Conservation (phyloP, 2,888 invertebrate genomes). For the Lottia scabra region DNA sequence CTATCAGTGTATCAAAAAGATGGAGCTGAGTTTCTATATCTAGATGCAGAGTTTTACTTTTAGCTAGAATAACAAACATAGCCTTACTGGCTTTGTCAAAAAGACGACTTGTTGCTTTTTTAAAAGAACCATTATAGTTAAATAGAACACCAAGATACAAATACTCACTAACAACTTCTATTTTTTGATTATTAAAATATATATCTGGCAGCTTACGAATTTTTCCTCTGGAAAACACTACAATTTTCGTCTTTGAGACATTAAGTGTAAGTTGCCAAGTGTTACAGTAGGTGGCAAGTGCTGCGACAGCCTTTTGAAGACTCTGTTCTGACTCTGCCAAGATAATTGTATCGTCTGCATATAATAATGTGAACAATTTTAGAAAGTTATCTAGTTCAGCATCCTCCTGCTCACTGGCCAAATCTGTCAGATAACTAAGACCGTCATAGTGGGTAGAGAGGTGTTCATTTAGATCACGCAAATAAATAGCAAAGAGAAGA, state of each 20-base stretch:
- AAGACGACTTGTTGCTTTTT: neutral
- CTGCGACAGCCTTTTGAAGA: conserved; percentile 16
- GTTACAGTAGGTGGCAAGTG: conserved; percentile 16
- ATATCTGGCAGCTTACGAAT: neutral
- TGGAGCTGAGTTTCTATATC: conserved; percentile 7
- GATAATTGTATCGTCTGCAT: conserved; percentile 28
- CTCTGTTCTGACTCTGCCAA: conserved; percentile 12
- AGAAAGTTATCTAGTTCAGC: neutral
- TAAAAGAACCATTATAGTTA: neutral
- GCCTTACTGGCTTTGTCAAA: conserved; percentile 11
- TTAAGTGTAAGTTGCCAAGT: conserved; percentile 23
- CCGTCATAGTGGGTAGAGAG: neutral
- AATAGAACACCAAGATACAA: neutral
- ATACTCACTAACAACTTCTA: conserved; percentile 8
- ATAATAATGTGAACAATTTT: conserved; percentile 19
- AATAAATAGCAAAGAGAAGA: neutral
- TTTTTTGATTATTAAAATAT: neutral
- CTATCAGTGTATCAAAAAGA: conserved; percentile 7
- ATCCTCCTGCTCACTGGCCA: neutral
- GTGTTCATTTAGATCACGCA: neutral
- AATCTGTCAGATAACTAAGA: neutral
- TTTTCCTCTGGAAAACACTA: conserved; percentile 23
- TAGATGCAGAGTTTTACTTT: neutral
- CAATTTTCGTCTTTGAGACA: conserved; percentile 21
- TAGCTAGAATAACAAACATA: conserved; percentile 4